Evolutionary conservation across 2,797 vertebrate species (phyloP).

Genomic region (Crocidura indochinensis): DNA sequence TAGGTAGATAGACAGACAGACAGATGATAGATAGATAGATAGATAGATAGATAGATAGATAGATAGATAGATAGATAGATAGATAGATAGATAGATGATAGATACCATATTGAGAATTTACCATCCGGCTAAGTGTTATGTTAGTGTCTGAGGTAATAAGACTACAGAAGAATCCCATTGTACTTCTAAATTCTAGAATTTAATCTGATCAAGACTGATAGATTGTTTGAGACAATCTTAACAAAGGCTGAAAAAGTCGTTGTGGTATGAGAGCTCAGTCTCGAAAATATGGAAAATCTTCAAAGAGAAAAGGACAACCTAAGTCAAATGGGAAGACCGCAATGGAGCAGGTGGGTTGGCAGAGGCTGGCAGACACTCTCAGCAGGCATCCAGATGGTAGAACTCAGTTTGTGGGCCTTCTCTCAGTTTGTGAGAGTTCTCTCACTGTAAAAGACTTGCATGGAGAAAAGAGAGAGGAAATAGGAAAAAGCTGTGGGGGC

Average conservation of each 20-base stretch:
- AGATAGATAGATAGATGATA: too few species aligned
- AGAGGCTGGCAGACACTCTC: not conserved
- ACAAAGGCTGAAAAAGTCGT: not conserved
- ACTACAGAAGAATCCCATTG: too few species aligned
- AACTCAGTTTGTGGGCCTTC: not conserved
- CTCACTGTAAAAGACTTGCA: not conserved
- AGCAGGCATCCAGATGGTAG: not conserved
- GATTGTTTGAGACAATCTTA: not conserved
- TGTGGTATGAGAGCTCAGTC: not conserved
- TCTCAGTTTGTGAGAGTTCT: not conserved
- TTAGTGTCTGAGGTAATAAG: too few species aligned
- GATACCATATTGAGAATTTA: too few species aligned
- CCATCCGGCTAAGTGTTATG: too few species aligned
- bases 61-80: too few species aligned
- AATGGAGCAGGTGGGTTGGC: not conserved
- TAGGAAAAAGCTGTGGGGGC: not conserved
- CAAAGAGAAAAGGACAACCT: conserved; percentile 10
- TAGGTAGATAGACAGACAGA: too few species aligned
- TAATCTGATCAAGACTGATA: too few species aligned
- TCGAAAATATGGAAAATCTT: conserved; percentile 4
- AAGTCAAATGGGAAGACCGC: not conserved
- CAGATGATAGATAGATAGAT: too few species aligned
- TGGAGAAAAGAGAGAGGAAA: not conserved
- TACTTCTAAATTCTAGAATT: too few species aligned
- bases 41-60: too few species aligned